phyloP scores from a whole-genome alignment of 1,140 invertebrate species.

The Leptinotarsa lineolata region DNA sequence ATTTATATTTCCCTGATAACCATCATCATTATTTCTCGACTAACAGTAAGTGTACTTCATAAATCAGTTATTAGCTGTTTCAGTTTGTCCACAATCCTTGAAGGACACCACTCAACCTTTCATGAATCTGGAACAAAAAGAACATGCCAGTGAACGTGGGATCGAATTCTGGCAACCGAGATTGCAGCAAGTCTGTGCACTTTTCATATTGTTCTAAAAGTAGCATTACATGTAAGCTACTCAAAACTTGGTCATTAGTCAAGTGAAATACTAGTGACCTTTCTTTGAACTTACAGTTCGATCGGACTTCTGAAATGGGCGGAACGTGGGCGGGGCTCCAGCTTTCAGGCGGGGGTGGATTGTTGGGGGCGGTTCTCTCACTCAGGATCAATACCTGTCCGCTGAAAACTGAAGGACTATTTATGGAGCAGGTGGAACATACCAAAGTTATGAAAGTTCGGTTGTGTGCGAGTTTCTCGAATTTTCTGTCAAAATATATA shows the following conservation, averaged over 20 bases:
- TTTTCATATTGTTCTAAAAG: slow-evolving; percentile 4
- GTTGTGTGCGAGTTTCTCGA: no score
- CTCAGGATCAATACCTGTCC: slow-evolving; percentile 18
- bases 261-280: slow-evolving; percentile 36
- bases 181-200: neutral
- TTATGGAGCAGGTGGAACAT: slow-evolving; percentile 11
- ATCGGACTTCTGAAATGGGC: slow-evolving; percentile 19
- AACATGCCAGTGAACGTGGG: no score
- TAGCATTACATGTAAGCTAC: slow-evolving; percentile 25
- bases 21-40: no score
- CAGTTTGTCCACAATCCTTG: no score
- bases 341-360: slow-evolving; percentile 15
- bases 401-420: slow-evolving; percentile 4
- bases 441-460: no score
- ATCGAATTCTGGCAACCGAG: no score
- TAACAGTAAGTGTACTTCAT: no score
- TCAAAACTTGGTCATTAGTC: slow-evolving; percentile 36
- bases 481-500: no score
- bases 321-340: slow-evolving; percentile 28
- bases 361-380: slow-evolving; percentile 31
- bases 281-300: slow-evolving; percentile 35
- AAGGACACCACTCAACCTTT: no score
- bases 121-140: no score
- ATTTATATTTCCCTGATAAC: no score
- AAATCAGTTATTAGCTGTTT: no score